phyloP scores from a whole-genome alignment of 1,140 invertebrate genomes.

The Choristoneura fumiferana region DNA sequence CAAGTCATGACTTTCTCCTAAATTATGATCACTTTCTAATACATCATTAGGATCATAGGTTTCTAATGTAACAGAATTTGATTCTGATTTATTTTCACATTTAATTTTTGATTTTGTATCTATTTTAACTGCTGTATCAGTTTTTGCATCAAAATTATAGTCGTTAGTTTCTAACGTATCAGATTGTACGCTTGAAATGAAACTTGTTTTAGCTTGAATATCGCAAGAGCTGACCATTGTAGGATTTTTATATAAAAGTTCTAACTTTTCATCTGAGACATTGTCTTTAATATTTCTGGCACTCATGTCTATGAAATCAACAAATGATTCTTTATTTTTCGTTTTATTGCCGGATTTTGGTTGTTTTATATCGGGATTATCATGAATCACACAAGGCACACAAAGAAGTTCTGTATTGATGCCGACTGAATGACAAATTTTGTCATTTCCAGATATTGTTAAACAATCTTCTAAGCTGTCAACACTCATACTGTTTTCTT shows the following conservation, averaged over 20 bases:
- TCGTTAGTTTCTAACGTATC: not conserved
- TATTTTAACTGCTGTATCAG: not conserved
- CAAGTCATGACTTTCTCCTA: slow-evolving; percentile 28
- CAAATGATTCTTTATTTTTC: not conserved
- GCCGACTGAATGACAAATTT: slow-evolving; percentile 51
- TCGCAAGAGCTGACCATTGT: slow-evolving; percentile 48
- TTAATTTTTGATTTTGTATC: no score
- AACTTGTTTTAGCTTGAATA: slow-evolving; percentile 32
- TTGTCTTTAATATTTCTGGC: slow-evolving; percentile 20
- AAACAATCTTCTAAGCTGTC: slow-evolving; percentile 59
- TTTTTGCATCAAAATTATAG: not conserved
- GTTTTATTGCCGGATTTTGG: slow-evolving; percentile 34
- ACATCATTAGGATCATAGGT: not conserved
- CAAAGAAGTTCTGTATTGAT: slow-evolving; percentile 64
- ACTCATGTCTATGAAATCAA: slow-evolving; percentile 24
- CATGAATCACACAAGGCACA: slow-evolving; percentile 63
- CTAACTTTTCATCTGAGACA: slow-evolving; percentile 36
- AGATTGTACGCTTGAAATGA: not conserved
- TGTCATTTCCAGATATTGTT: slow-evolving; percentile 27
- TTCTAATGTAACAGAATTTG: not conserved
- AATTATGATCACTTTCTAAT: slow-evolving; percentile 15
- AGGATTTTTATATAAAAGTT: slow-evolving; percentile 61
- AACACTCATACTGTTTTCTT: slow-evolving; percentile 63
- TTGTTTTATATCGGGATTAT: slow-evolving; percentile 37
- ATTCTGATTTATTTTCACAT: not conserved